A percentile compares a stretch with the other conserved stretches of the same genome.
Conservation (phyloP, 2,888 invertebrate species). For the Dryobota labecula region DNA sequence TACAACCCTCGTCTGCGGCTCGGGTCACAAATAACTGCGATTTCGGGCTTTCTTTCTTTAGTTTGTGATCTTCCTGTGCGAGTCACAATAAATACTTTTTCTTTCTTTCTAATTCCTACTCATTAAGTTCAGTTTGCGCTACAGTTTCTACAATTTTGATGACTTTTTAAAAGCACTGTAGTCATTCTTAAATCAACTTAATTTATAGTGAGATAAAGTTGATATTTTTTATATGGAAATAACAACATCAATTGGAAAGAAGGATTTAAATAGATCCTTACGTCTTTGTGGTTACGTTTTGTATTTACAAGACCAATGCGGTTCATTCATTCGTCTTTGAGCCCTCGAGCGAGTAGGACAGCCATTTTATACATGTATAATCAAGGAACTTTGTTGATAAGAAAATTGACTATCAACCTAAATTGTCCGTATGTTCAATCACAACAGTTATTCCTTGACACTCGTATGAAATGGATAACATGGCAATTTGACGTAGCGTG, state of each 20-base stretch:
- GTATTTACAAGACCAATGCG: not conserved
- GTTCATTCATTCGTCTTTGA: not conserved
- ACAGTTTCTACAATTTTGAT: not conserved
- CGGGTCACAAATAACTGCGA: too few species aligned
- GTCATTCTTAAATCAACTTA: not conserved
- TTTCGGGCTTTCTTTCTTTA: too few species aligned
- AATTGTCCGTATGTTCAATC: not conserved
- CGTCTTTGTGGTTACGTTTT: slow-evolving; percentile 16
- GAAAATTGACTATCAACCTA: not conserved
- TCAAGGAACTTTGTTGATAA: not conserved
- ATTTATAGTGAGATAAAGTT: not conserved
- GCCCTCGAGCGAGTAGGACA: not conserved
- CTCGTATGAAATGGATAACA: not conserved
- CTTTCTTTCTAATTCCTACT: too few species aligned
- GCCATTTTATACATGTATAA: not conserved
- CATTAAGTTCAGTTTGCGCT: not conserved
- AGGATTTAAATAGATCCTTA: not conserved
- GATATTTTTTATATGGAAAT: not conserved
- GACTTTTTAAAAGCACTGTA: not conserved
- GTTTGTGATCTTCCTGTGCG: too few species aligned
- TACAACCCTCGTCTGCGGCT: too few species aligned
- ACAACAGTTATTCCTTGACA: not conserved
- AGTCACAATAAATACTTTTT: too few species aligned
- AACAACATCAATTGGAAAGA: not conserved
- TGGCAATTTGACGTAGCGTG: too few species aligned